Percentiles rank a stretch among this genome's conserved stretches.
Conservation (phyloP, 2,113 vertebrate species). For the Drymodes brunneopygia region DNA sequence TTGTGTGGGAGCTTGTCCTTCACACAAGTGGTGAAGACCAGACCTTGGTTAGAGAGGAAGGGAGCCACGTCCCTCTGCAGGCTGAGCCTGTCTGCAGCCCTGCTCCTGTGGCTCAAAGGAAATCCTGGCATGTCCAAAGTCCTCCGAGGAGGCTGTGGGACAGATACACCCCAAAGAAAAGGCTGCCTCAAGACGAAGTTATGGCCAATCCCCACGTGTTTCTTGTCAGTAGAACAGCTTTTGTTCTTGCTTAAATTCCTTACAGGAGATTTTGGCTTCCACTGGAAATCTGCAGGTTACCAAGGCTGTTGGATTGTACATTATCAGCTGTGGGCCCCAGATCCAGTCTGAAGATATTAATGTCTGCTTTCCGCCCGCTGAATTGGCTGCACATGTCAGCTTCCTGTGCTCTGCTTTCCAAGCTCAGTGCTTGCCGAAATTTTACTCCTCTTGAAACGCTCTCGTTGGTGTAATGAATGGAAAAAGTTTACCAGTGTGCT, state of each 20-base stretch:
- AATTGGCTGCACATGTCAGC: conserved; percentile 26
- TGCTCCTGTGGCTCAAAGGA: not conserved
- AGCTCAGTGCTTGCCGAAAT: not conserved
- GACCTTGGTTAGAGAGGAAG: not conserved
- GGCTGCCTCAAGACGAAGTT: not conserved
- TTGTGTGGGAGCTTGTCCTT: not conserved
- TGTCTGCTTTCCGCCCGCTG: conserved; percentile 12
- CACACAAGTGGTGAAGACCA: not conserved
- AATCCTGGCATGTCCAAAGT: not conserved
- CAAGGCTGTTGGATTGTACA: not conserved
- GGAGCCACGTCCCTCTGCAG: not conserved
- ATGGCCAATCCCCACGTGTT: not conserved
- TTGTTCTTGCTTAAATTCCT: not conserved
- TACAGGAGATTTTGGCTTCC: not conserved
- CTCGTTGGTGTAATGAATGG: not conserved
- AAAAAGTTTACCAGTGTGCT: conserved; percentile 4
- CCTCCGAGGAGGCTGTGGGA: not conserved
- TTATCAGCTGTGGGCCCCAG: conserved; percentile 31
- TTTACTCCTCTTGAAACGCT: not conserved
- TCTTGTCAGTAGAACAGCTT: not conserved
- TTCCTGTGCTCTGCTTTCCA: conserved; percentile 27
- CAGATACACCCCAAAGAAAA: not conserved
- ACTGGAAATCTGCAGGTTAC: not conserved
- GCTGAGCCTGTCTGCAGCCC: not conserved
- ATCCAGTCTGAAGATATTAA: conserved; percentile 11